Evolutionary conservation across 2,797 vertebrate genomes (phyloP).

Genomic region (Enteromius afrohamiltoni): DNA sequence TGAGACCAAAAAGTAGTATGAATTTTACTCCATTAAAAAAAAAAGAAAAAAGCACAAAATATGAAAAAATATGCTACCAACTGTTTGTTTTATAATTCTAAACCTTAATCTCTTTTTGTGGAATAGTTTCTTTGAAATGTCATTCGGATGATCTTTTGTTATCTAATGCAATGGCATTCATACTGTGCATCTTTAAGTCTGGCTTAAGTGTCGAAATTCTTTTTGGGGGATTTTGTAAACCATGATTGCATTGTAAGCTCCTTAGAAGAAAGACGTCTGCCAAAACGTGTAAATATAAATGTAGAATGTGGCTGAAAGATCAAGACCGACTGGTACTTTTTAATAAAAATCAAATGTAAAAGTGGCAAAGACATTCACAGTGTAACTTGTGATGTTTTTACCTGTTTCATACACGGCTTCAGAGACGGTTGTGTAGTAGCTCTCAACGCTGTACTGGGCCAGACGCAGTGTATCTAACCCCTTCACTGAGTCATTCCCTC

Average conservation of each 20-base stretch:
- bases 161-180: not conserved
- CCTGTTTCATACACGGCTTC: slow-evolving; percentile 91
- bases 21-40: not conserved
- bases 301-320: not conserved
- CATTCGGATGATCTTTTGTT: not conserved
- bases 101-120: not conserved
- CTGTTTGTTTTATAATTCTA: not conserved
- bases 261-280: not conserved
- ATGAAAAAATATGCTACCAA: not conserved
- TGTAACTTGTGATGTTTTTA: slow-evolving; percentile 51
- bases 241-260: not conserved
- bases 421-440: slow-evolving; percentile 87
- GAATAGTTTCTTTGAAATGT: not conserved
- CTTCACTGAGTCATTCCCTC: slow-evolving; percentile 89
- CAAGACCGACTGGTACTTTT: not conserved
- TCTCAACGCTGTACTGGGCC: slow-evolving; percentile 90
- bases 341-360: not conserved
- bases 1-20: not conserved
- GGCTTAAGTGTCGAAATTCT: not conserved
- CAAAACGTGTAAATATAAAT: not conserved
- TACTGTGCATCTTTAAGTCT: not conserved
- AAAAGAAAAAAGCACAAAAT: not conserved
- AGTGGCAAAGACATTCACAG: not conserved
- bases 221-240: not conserved
- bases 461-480: slow-evolving; percentile 84